phyloP scores from a whole-genome alignment of 1,140 invertebrate genomes.

The Drosophila jambulina region DNA sequence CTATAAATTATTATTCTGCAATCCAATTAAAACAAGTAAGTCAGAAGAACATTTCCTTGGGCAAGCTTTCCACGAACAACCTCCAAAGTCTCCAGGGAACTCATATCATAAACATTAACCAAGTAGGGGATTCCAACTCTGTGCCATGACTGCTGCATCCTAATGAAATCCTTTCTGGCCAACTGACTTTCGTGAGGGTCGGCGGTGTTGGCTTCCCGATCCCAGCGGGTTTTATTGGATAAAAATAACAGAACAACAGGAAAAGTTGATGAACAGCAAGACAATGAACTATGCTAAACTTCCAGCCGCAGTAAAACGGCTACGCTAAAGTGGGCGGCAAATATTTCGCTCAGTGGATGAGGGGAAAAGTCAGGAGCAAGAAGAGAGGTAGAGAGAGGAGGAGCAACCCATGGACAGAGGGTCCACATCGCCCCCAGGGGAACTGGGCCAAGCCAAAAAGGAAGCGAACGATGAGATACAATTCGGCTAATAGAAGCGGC shows the following conservation, averaged over 20 bases:
- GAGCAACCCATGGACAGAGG: conserved; percentile 33
- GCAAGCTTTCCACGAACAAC: background rate
- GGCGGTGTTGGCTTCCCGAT: conserved; percentile 13
- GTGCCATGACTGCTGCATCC: background rate
- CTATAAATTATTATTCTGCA: background rate
- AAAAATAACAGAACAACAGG: conserved; percentile 47
- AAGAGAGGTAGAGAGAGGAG: conserved; percentile 5
- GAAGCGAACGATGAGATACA: conserved; percentile 58
- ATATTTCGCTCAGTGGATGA: conserved; percentile 51
- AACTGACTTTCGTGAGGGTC: background rate
- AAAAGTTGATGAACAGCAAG: conserved; percentile 77
- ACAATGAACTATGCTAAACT: conserved; percentile 76
- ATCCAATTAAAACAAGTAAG: conserved; percentile 19
- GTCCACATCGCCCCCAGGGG: conserved; percentile 53
- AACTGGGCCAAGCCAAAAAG: conserved; percentile 46
- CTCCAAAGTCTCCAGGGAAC: background rate
- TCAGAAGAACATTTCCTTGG: conserved; percentile 14
- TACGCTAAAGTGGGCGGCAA: conserved; percentile 25
- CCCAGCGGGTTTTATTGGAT: conserved; percentile 52
- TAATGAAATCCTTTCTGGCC: conserved; percentile 23
- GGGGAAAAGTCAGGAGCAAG: background rate
- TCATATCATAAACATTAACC: conserved; percentile 22
- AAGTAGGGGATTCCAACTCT: background rate
- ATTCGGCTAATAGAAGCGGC: conserved; percentile 55
- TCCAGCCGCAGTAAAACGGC: conserved; percentile 54